Percentiles rank a stretch among this genome's conserved stretches.
Evolutionary conservation across 2,113 vertebrate species (phyloP).

Genomic region (Ibidorhyncha struthersii): DNA sequence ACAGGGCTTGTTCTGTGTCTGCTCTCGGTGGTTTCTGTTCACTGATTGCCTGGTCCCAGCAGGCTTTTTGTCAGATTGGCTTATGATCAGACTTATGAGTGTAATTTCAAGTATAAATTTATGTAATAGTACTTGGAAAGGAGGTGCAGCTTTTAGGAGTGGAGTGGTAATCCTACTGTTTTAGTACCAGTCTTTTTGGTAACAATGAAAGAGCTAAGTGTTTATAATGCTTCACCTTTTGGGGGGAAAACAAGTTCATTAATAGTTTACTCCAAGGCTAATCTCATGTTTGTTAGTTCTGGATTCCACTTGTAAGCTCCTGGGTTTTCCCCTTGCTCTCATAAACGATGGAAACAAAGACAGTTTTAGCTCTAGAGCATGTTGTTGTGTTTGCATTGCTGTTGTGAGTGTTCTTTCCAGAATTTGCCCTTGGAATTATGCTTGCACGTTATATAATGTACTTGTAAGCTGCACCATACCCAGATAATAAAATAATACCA

Average conservation of each 20-base stretch:
- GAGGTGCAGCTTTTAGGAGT: neutral
- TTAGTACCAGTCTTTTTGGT: neutral
- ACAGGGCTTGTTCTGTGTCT: neutral
- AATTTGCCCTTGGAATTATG: neutral
- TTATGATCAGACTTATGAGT: neutral
- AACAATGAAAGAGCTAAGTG: neutral
- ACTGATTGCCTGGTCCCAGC: neutral
- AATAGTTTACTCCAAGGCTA: neutral
- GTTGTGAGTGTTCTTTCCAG: neutral
- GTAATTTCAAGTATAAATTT: neutral
- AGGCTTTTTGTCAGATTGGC: conserved; percentile 34
- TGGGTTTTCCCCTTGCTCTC: neutral
- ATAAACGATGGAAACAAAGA: neutral
- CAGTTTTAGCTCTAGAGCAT: neutral
- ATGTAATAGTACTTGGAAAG: neutral
- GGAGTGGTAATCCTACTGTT: neutral
- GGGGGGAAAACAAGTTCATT: neutral
- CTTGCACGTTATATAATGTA: neutral
- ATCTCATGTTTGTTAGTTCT: neutral
- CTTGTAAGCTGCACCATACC: neutral
- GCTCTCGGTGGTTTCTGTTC: neutral
- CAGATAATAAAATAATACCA: neutral
- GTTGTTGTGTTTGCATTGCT: neutral
- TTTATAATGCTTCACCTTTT: conserved; percentile 9
- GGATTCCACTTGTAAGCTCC: neutral